phyloP scores from a whole-genome alignment of 2,888 invertebrate genomes.

The Pollenia amentaria region DNA sequence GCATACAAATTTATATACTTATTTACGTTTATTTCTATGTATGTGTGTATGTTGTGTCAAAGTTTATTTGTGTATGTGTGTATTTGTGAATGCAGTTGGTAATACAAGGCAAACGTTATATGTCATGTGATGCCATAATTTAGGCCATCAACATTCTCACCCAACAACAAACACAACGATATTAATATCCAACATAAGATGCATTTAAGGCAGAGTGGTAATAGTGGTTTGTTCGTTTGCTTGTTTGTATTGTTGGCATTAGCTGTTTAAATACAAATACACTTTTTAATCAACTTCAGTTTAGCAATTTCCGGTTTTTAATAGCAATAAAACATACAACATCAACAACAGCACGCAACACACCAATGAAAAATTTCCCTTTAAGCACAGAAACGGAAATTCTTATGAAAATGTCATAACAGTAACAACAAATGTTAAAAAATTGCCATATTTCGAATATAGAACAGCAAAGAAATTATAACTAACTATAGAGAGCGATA shows the following conservation, averaged over 20 bases:
- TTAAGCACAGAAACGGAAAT: constrained; percentile 21
- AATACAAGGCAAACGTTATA: constrained; percentile 68
- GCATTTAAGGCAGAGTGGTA: constrained; percentile 32
- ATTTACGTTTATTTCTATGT: background rate
- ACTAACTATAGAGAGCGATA: background rate
- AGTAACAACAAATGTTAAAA: constrained; percentile 4
- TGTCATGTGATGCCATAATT: constrained; percentile 74
- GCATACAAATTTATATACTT: constrained; percentile 10
- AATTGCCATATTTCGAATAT: constrained; percentile 50
- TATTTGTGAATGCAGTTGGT: constrained; percentile 61
- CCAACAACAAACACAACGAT: constrained; percentile 50
- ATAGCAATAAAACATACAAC: constrained; percentile 34
- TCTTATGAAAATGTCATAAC: constrained; percentile 38
- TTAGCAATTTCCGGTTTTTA: constrained; percentile 70
- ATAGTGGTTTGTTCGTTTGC: background rate
- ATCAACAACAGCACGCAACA: background rate
- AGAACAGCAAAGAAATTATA: background rate
- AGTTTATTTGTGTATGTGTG: constrained; percentile 35
- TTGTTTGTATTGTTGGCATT: constrained; percentile 16
- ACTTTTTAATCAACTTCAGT: constrained; percentile 64
- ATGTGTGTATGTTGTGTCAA: constrained; percentile 41
- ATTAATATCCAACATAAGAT: constrained; percentile 36
- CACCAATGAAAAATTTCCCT: constrained; percentile 43
- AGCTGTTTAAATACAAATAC: constrained; percentile 52
- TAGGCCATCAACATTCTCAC: constrained; percentile 71